These are phyloP conservation scores for Listrodromus nycthemerus DNA, from an alignment of 2,888 invertebrate genomes.

Conservation along the genomic window DNA sequence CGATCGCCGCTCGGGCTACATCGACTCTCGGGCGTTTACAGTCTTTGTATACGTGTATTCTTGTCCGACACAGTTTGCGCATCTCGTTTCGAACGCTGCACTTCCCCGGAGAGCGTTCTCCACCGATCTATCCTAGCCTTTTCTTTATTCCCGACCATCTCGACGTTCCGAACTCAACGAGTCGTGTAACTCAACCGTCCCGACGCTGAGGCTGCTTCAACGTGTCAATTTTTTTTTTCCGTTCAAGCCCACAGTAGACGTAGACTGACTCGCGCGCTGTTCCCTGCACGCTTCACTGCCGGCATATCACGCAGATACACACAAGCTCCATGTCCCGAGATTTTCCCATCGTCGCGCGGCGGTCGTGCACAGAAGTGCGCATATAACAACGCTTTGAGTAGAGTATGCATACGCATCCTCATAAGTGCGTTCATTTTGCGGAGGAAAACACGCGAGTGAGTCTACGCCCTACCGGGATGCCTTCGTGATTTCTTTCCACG, in stretches of 20 bases:
- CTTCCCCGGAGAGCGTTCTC: conserved; percentile 25
- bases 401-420: conserved; percentile 24
- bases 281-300: conserved; percentile 29
- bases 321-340: conserved; percentile 33
- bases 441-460: conserved; percentile 56
- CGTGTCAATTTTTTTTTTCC: conserved; percentile 9
- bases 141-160: conserved; percentile 13
- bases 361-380: conserved; percentile 2
- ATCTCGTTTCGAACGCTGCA: conserved; percentile 25
- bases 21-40: conserved; percentile 22
- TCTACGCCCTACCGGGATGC: neutral
- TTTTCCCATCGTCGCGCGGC: conserved; percentile 57
- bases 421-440: conserved; percentile 18
- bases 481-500: conserved; percentile 30
- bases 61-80: conserved; percentile 20
- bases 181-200: conserved; percentile 5
- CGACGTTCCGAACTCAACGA: conserved; percentile 31
- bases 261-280: neutral
- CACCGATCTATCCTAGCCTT: conserved; percentile 2
- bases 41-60: neutral
- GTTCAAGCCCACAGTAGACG: neutral
- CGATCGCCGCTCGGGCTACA: conserved; percentile 58
- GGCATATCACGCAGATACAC: conserved; percentile 41
- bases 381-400: conserved; percentile 10
- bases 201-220: conserved; percentile 8